These are phyloP conservation scores for Dendronephthya gigantea DNA, from an alignment of 64 coral and sea anemone species.

Conservation along the genomic window DNA sequence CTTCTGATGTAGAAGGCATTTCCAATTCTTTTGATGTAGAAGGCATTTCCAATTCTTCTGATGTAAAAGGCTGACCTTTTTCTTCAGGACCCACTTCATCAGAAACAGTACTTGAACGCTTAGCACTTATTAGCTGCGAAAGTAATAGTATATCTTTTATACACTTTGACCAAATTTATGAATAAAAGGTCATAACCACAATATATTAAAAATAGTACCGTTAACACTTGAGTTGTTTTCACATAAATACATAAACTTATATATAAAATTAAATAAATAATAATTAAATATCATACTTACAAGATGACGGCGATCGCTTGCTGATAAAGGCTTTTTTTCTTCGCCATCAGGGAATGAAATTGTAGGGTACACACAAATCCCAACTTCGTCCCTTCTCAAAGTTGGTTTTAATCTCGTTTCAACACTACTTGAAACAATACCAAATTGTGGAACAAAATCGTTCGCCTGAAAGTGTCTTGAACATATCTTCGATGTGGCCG, in stretches of 20 bases:
- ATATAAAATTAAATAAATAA: not conserved
- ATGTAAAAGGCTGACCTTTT: not conserved
- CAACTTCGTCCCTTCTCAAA: not conserved
- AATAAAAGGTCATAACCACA: not conserved
- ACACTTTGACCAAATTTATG: not conserved
- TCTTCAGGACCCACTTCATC: not conserved
- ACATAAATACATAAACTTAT: not conserved
- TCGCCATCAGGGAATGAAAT: too few species aligned
- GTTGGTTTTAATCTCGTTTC: not conserved
- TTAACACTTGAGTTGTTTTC: not conserved
- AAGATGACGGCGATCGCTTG: too few species aligned
- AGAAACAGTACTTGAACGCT: not conserved
- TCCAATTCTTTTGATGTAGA: not conserved
- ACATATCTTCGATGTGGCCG: not conserved
- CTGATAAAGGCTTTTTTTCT: not conserved
- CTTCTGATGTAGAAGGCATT: not conserved
- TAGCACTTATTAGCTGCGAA: slow-evolving; percentile 7
- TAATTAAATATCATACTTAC: too few species aligned
- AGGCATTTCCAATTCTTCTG: not conserved
- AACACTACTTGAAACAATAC: not conserved
- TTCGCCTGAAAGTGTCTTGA: not conserved
- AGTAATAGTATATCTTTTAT: not conserved
- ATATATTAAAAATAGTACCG: not conserved
- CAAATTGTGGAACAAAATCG: not conserved
- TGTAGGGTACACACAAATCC: not conserved